Evolutionary conservation across 1,140 invertebrate species (phyloP).

Genomic region (Himalopsyche phryganea): DNA sequence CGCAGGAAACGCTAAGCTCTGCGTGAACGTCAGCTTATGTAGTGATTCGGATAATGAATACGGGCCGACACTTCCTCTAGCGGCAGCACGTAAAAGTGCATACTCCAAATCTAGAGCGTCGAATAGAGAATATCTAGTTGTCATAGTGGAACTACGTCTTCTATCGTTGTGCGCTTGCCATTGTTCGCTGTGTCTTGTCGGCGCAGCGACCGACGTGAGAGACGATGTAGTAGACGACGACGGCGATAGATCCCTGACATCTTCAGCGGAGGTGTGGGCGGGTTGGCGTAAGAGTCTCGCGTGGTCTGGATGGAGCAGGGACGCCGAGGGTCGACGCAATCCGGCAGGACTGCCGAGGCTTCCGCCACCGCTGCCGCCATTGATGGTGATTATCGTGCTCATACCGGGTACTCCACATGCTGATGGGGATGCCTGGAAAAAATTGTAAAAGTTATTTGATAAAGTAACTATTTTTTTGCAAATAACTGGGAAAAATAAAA

Average conservation of each 20-base stretch:
- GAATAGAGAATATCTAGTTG: constrained; percentile 63
- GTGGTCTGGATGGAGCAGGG: constrained; percentile 65
- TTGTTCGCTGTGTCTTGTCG: constrained; percentile 44
- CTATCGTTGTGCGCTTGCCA: constrained; percentile 39
- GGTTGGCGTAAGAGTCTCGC: constrained; percentile 53
- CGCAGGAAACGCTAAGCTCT: constrained; percentile 70
- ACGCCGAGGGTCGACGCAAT: constrained; percentile 51
- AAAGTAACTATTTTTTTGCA: too few relatives aligned
- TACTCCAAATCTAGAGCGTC: constrained; percentile 70
- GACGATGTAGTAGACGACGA: constrained; percentile 59
- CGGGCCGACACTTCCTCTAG: constrained; percentile 66
- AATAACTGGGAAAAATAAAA: too few relatives aligned
- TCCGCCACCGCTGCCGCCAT: constrained; percentile 36
- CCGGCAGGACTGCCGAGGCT: constrained; percentile 34
- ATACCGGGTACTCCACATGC: constrained; percentile 37
- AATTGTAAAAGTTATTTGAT: too few relatives aligned
- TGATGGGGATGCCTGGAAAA: constrained; percentile 59
- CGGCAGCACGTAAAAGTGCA: constrained; percentile 62
- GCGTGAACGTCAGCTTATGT: constrained; percentile 73
- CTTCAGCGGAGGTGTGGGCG: constrained; percentile 49
- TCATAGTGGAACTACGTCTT: constrained; percentile 53
- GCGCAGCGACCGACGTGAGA: constrained; percentile 53
- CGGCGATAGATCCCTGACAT: constrained; percentile 44
- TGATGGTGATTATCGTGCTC: not conserved
- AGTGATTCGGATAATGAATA: constrained; percentile 69